A percentile compares a stretch with the other conserved stretches of the same genome.
Conservation (phyloP, 1,140 invertebrate species). For the Drosophila teissieri region DNA sequence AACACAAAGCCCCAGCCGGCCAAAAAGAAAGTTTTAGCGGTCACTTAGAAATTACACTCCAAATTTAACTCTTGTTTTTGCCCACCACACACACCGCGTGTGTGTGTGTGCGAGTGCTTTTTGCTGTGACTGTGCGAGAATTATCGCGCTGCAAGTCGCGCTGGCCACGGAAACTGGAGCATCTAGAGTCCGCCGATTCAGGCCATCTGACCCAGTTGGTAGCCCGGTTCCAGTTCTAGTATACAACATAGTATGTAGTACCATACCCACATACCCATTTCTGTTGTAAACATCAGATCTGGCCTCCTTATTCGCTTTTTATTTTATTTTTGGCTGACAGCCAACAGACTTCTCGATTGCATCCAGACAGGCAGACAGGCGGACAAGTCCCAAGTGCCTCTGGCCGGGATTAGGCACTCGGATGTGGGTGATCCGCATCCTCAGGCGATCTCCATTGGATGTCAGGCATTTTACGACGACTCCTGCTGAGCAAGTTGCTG, state of each 20-base stretch:
- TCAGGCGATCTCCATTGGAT: conserved; percentile 5
- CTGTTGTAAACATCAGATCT: conserved; percentile 1
- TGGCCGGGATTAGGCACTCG: conserved; percentile 12
- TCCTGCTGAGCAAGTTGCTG: neutral
- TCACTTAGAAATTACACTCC: conserved; percentile 43
- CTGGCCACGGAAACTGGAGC: conserved; percentile 25
- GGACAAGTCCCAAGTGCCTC: neutral
- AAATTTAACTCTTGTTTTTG: conserved; percentile 65
- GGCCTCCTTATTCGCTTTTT: neutral
- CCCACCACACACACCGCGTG: neutral
- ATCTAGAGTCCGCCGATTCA: conserved; percentile 23
- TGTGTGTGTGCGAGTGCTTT: neutral
- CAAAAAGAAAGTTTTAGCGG: conserved; percentile 72
- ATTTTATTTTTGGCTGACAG: conserved; percentile 9
- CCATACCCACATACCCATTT: conserved; percentile 27
- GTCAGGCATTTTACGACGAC: neutral
- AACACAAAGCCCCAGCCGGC: conserved; percentile 34
- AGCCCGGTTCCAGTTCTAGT: conserved; percentile 33
- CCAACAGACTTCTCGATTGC: neutral
- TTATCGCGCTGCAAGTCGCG: conserved; percentile 20
- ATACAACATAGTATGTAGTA: neutral
- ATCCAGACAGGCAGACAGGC: conserved; percentile 9
- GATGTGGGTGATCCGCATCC: conserved; percentile 30
- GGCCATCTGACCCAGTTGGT: conserved; percentile 66
- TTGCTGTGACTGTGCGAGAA: conserved; percentile 8